Evolutionary conservation across 2,888 invertebrate species (phyloP).

Genomic region (Ochropacha duplaris): DNA sequence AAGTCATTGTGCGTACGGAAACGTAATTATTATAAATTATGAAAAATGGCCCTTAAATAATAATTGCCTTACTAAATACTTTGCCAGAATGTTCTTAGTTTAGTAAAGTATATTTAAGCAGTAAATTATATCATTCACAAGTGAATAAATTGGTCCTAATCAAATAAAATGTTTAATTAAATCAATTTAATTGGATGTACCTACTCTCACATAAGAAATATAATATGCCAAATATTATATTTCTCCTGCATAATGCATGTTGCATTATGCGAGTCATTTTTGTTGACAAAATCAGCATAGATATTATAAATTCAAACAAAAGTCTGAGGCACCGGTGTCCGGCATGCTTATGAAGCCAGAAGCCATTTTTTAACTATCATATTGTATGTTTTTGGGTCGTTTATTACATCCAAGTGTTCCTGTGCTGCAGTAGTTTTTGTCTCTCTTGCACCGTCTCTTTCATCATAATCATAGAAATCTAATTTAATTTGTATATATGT

Average conservation of each 20-base stretch:
- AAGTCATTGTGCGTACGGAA: too few species aligned
- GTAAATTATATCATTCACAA: too few species aligned
- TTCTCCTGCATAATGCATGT: too few species aligned
- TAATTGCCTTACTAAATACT: too few species aligned
- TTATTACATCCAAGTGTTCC: constrained; percentile 34
- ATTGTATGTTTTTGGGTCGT: constrained; percentile 33
- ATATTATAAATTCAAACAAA: constrained; percentile 9
- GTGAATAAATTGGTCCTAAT: too few species aligned
- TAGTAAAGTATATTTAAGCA: too few species aligned
- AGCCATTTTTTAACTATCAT: constrained; percentile 30
- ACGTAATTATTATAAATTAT: too few species aligned
- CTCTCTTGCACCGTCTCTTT: constrained; percentile 19
- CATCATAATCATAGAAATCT: constrained; percentile 31
- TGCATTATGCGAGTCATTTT: neutral
- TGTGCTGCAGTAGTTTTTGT: constrained; percentile 24
- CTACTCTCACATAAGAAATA: neutral
- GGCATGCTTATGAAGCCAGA: constrained; percentile 24
- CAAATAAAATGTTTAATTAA: too few species aligned
- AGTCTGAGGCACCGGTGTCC: constrained; percentile 9
- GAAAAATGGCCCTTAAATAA: too few species aligned
- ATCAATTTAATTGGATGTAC: too few species aligned
- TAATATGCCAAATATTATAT: neutral
- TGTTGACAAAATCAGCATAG: neutral
- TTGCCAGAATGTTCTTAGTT: too few species aligned
- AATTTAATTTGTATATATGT: constrained; percentile 12